A percentile compares a stretch with the other conserved stretches of the same genome.
Conservation (phyloP, 92 coral and sea anemone genomes). For the Phenganax subtilis region DNA sequence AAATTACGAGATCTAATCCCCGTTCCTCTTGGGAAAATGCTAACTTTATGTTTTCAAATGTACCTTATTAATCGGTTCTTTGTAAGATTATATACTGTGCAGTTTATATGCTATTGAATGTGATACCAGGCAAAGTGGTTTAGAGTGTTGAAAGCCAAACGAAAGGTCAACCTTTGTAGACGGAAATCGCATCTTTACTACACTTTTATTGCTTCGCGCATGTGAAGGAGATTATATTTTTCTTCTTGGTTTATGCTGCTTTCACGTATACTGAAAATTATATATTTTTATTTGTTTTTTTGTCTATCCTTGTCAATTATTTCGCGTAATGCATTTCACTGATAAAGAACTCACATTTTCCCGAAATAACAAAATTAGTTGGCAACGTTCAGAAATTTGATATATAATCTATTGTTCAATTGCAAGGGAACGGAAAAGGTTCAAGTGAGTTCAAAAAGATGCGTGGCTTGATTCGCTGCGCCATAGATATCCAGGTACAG, state of each 20-base stretch:
- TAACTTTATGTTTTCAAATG: background rate
- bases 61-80: background rate
- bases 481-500: background rate
- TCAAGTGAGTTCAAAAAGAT: background rate
- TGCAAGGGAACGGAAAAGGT: background rate
- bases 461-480: background rate
- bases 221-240: background rate
- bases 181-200: background rate
- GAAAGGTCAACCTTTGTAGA: background rate
- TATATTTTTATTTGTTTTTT: background rate
- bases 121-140: background rate
- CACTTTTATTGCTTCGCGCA: background rate
- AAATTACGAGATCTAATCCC: background rate
- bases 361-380: background rate
- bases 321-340: background rate
- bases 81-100: background rate
- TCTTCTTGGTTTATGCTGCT: background rate
- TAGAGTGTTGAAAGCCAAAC: slow-evolving; percentile 11
- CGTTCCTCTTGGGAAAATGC: background rate
- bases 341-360: background rate
- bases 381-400: background rate
- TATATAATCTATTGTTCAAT: background rate
- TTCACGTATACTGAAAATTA: background rate
- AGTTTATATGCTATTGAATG: background rate
- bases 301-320: background rate